Evolutionary conservation across 2,888 invertebrate genomes (phyloP), one percentile per base, ranked within the genome.

Genomic region (Rugalucina vietnamica): DNA sequence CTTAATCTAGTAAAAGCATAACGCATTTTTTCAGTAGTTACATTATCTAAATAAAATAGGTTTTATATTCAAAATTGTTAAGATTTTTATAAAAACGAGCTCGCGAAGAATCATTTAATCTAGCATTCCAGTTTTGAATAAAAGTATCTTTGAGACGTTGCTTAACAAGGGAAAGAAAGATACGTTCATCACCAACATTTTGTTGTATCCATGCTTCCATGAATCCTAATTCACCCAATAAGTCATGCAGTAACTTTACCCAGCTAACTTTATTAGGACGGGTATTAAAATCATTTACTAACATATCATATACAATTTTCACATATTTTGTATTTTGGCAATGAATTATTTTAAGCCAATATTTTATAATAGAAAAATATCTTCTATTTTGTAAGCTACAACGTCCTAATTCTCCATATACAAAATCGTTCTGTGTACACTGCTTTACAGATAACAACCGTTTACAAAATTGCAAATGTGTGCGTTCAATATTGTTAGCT

Each of bases 151-250:
- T 27, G 2, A 65, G 29, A 27, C 65, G 8, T 18, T 43, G 43
- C 43, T 43, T 65, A 21, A 27, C 29, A 27, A 32, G 14, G 29
- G 1, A 27, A 29, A 65, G 34, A 65, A 27, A 32, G 29, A 65
- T 32, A 65, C 27, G 49, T 43, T n/a, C 12, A 49, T 14, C 32
- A 1, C 49, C 49, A 8, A 73, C 73, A 18, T 39, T 39, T 73
- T 43, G 70, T 24, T 36, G 49, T 27, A 77, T 50, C 77, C 70
- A 77, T 10, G 69, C 78, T 27, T 72, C 71, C 50, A 57, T 57
- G 29, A 79, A 78, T 71, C 78, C 78, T 21, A 27, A 4, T 2
- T n/a, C 54, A 57, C 37, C 50, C 54, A 72, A 57, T 37, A 79
- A 37, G 29, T 37, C 24, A 27, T n/a, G 34, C 2, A 71, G 57